Conservation (phyloP, 35 echinoderm and acorn worm species). For the Heliocidaris tuberculata region DNA sequence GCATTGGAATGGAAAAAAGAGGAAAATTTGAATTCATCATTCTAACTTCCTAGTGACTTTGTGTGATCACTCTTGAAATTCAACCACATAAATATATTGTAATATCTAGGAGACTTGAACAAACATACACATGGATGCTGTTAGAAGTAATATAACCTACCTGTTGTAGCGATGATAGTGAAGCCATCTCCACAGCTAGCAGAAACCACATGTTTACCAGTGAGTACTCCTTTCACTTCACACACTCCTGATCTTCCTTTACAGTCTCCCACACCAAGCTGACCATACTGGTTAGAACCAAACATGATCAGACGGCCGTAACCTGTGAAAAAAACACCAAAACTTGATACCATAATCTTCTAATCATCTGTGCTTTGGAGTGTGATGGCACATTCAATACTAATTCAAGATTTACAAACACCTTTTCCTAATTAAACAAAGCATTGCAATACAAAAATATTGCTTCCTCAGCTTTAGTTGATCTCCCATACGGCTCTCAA, state of each 20-base stretch:
- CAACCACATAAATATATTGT: neutral
- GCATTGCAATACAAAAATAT: too few species aligned
- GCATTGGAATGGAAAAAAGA: too few species aligned
- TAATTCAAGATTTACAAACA: too few species aligned
- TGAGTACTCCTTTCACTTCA: slow-evolving; percentile 79
- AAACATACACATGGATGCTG: neutral
- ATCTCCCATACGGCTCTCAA: too few species aligned
- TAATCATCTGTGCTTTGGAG: too few species aligned
- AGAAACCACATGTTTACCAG: slow-evolving; percentile 67
- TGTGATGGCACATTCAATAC: too few species aligned
- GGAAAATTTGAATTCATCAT: too few species aligned
- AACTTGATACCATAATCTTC: too few species aligned
- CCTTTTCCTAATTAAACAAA: too few species aligned
- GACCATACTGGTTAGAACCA: slow-evolving; percentile 91
- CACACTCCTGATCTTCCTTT: slow-evolving; percentile 82
- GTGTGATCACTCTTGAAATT: too few species aligned
- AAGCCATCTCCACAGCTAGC: slow-evolving; percentile 90
- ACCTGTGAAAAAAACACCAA: slow-evolving; percentile 33
- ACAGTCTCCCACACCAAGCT: slow-evolving; percentile 87
- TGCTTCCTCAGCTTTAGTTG: too few species aligned
- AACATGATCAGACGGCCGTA: slow-evolving; percentile 86
- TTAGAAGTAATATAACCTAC: slow-evolving; percentile 1
- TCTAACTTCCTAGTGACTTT: too few species aligned
- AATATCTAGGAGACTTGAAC: neutral
- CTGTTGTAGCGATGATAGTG: slow-evolving; percentile 93